Conservation (phyloP, 1,140 invertebrate genomes). For the Riptortus pedestris region DNA sequence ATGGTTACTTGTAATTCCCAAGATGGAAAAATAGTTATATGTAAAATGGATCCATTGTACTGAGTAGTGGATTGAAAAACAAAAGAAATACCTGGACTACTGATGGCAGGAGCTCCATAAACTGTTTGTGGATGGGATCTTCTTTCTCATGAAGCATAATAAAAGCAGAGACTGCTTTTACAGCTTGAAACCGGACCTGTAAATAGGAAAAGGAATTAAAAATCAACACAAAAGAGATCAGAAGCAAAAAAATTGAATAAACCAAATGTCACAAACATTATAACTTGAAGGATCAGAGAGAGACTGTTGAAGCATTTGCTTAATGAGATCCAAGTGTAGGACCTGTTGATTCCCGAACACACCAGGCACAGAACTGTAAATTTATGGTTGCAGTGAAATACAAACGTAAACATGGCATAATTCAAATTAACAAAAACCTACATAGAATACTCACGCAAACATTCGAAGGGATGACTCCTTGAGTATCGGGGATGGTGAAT, state of each 20-base stretch:
- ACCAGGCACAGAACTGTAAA: slow-evolving; percentile 74
- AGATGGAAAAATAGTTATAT: too few relatives aligned
- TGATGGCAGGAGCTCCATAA: slow-evolving; percentile 71
- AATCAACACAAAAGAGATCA: background rate
- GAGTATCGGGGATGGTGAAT: slow-evolving; percentile 63
- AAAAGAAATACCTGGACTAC: slow-evolving; percentile 52
- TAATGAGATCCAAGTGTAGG: slow-evolving; percentile 85
- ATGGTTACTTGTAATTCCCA: too few relatives aligned
- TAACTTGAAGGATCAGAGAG: slow-evolving; percentile 57
- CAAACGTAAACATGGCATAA: slow-evolving; percentile 26
- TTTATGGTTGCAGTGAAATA: slow-evolving; percentile 27
- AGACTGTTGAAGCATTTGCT: slow-evolving; percentile 81
- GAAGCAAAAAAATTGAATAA: background rate
- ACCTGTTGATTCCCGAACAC: slow-evolving; percentile 93
- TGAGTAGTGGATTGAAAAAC: too few relatives aligned
- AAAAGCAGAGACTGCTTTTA: slow-evolving; percentile 78
- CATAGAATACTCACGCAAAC: slow-evolving; percentile 60
- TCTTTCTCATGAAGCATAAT: slow-evolving; percentile 86
- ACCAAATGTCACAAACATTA: slow-evolving; percentile 40
- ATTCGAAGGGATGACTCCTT: slow-evolving; percentile 90
- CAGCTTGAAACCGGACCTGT: slow-evolving; percentile 64
- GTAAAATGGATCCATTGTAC: too few relatives aligned
- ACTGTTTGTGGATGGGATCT: slow-evolving; percentile 72
- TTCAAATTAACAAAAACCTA: too few relatives aligned
- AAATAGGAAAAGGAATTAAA: slow-evolving; percentile 5